These are phyloP conservation scores for Phodopus roborovskii DNA, from an alignment of 2,113 vertebrate species.

Conservation along the genomic window DNA sequence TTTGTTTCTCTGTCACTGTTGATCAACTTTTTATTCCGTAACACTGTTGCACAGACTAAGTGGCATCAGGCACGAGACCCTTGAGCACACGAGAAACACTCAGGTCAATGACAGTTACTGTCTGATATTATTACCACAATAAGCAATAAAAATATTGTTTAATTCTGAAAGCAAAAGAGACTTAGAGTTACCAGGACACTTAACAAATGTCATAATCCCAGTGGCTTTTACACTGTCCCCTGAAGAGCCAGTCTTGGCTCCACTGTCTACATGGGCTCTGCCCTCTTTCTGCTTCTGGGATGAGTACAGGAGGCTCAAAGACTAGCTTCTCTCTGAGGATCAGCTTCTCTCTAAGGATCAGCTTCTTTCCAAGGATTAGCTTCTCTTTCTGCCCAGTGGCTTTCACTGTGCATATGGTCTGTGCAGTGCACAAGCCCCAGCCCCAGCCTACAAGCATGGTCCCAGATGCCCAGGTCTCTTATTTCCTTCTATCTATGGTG, in stretches of 20 bases:
- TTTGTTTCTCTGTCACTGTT: not conserved
- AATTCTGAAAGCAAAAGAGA: not conserved
- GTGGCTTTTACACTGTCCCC: not conserved
- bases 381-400: not conserved
- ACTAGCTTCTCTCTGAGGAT: not conserved
- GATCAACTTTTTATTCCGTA: not conserved
- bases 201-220: not conserved
- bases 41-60: not conserved
- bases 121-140: not conserved
- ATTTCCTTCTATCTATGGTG: not conserved
- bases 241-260: not conserved
- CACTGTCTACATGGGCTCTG: not conserved
- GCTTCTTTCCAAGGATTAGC: not conserved
- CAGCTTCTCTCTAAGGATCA: not conserved
- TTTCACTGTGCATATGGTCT: not conserved
- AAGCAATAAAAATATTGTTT: not conserved
- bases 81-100: not conserved
- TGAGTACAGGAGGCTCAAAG: not conserved
- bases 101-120: not conserved
- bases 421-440: not conserved
- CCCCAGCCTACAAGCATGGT: accelerated
- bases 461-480: not conserved
- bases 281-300: not conserved
- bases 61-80: not conserved
- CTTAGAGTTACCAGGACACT: not conserved